A percentile compares a stretch with the other conserved stretches of the same genome.
These are phyloP conservation scores for Amphiura filiformis DNA, from an alignment of 35 echinoderm and acorn worm species.

Conservation along the genomic window DNA sequence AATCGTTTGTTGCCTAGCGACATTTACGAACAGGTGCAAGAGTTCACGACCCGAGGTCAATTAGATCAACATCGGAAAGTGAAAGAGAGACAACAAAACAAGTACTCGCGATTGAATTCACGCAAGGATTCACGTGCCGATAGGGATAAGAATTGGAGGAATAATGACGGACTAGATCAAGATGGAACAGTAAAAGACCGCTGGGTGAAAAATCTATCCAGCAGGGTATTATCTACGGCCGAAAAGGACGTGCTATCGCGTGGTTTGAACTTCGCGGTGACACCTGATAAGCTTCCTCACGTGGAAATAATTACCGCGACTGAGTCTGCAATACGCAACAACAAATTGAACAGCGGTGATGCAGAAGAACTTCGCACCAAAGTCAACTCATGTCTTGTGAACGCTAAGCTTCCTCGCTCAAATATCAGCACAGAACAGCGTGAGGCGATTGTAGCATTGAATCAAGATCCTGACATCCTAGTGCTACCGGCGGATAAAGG, in stretches of 20 bases:
- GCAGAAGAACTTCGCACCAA: neutral
- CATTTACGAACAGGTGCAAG: neutral
- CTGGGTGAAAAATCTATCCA: neutral
- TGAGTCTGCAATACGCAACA: neutral
- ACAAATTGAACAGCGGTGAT: no score
- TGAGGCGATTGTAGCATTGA: no score
- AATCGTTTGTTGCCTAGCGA: neutral
- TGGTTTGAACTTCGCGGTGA: no score
- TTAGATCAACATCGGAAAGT: constrained; percentile 8
- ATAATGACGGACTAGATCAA: neutral
- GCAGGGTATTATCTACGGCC: no score
- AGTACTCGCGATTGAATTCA: neutral
- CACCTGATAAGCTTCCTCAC: no score
- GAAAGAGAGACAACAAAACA: constrained; percentile 29
- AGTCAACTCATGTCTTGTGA: neutral
- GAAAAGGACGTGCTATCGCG: no score
- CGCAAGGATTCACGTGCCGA: neutral
- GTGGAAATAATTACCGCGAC: neutral
- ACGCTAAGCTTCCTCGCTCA: neutral
- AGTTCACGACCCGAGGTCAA: constrained; percentile 16
- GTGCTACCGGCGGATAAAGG: constrained; percentile 19
- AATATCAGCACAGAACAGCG: neutral
- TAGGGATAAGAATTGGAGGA: neutral
- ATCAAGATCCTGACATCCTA: neutral
- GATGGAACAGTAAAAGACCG: neutral